Conservation (phyloP, 2,797 vertebrate species). For the Manis javanica region DNA sequence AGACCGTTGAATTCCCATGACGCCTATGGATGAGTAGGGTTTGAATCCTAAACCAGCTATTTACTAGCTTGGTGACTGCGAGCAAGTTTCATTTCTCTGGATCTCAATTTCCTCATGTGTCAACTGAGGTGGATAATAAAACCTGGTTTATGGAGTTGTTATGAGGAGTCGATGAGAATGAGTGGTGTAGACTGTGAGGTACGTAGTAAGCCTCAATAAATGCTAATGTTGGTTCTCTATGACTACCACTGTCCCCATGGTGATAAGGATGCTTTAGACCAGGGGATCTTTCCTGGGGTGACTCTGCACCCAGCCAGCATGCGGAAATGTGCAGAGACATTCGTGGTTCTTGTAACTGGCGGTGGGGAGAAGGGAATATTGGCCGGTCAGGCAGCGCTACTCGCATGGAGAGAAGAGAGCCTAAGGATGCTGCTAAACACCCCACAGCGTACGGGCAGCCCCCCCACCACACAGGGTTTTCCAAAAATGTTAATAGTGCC, state of each 20-base stretch:
- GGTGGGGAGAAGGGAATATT: not conserved
- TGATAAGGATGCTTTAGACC: not conserved
- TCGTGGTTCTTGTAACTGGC: not conserved
- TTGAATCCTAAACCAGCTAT: not conserved
- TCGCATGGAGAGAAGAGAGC: not conserved
- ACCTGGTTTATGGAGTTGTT: not conserved
- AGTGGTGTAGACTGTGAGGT: too few relatives aligned
- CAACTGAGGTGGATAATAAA: not conserved
- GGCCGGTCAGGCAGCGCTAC: not conserved
- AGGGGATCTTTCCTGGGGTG: not conserved
- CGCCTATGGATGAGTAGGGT: too few relatives aligned
- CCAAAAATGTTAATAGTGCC: not conserved
- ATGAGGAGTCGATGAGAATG: not conserved
- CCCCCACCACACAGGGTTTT: not conserved
- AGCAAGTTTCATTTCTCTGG: not conserved
- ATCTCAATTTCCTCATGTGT: not conserved
- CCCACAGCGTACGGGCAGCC: too few relatives aligned
- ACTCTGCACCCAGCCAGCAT: not conserved
- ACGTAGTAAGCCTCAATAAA: not conserved
- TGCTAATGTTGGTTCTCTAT: accelerated
- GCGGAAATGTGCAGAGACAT: not conserved
- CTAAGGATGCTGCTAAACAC: not conserved
- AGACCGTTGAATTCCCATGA: not conserved
- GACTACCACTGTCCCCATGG: accelerated
- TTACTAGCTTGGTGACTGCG: not conserved